Percentiles rank a stretch among this genome's conserved stretches.
These are phyloP conservation scores for Macaria liturata DNA, from an alignment of 2,888 invertebrate species.

Conservation along the genomic window DNA sequence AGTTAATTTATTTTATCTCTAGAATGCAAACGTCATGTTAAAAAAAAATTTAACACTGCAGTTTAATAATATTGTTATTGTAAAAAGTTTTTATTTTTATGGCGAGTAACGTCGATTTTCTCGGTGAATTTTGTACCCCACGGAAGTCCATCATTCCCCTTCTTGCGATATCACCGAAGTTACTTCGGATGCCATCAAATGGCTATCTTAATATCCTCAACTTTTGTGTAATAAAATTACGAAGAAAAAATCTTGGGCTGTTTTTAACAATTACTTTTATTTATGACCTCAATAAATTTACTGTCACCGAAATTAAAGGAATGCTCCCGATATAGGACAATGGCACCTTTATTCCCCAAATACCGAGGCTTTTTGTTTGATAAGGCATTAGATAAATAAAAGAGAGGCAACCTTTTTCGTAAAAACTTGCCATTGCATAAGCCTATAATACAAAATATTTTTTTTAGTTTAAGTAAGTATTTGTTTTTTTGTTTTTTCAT, in stretches of 20 bases:
- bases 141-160: slow-evolving; percentile 47
- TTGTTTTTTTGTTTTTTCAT: no score
- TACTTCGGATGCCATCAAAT: slow-evolving; percentile 57
- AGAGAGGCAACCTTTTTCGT: no score
- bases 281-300: slow-evolving; percentile 74
- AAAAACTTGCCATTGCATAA: no score
- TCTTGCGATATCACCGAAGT: slow-evolving; percentile 59
- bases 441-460: no score
- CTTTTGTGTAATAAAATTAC: slow-evolving; percentile 76
- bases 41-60: no score
- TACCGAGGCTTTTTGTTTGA: slow-evolving; percentile 47
- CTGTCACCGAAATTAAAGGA: slow-evolving; percentile 65
- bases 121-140: slow-evolving; percentile 18
- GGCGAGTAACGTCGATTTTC: background rate
- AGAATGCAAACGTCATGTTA: no score
- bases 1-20: no score
- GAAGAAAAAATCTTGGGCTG: slow-evolving; percentile 66
- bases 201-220: slow-evolving; percentile 62
- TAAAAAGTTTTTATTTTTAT: no score
- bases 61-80: no score
- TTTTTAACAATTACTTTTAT: slow-evolving; percentile 76
- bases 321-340: slow-evolving; percentile 60
- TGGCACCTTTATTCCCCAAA: slow-evolving; percentile 56
- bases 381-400: background rate
- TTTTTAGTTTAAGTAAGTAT: no score